A percentile compares a stretch with the other conserved stretches of the same genome.
These are phyloP conservation scores for Neopipo cinnamomea DNA, from an alignment of 2,113 vertebrate species.

Conservation along the genomic window DNA sequence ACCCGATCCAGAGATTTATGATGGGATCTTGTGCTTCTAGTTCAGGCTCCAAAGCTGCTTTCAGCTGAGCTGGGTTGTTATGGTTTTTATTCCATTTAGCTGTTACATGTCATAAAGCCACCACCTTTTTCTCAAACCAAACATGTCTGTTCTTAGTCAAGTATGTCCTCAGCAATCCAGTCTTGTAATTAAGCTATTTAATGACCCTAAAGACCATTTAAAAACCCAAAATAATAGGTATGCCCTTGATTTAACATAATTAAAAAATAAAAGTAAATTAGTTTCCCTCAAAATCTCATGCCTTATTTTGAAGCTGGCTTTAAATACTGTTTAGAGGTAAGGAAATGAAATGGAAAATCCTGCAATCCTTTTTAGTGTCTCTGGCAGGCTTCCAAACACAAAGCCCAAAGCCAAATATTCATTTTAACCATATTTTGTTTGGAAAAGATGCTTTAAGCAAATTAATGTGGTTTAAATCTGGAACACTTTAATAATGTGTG, in stretches of 20 bases:
- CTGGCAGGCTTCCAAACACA: constrained; percentile 37
- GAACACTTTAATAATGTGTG: constrained; percentile 25
- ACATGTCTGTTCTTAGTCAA: background rate
- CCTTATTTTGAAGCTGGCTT: constrained; percentile 23
- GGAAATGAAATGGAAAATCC: constrained; percentile 55
- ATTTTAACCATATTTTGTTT: constrained; percentile 52
- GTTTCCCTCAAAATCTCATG: background rate
- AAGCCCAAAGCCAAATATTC: constrained; percentile 52
- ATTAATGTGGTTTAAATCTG: constrained; percentile 39
- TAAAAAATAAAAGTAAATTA: constrained; percentile 4
- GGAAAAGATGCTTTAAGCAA: constrained; percentile 50
- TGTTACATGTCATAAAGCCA: background rate
- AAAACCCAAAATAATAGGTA: constrained; percentile 33
- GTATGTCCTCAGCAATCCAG: background rate
- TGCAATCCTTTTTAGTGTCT: constrained; percentile 6
- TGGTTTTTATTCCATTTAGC: background rate
- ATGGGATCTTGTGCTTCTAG: background rate
- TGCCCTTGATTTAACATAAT: constrained; percentile 40
- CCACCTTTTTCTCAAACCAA: background rate
- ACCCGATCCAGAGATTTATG: too few relatives aligned
- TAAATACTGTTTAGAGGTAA: constrained; percentile 33
- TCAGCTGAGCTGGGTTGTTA: background rate
- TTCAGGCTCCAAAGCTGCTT: background rate
- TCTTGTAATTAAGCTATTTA: constrained; percentile 29
- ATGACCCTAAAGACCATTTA: constrained; percentile 18